phyloP scores from a whole-genome alignment of 2,888 invertebrate genomes.

The Lissonota sp. region DNA sequence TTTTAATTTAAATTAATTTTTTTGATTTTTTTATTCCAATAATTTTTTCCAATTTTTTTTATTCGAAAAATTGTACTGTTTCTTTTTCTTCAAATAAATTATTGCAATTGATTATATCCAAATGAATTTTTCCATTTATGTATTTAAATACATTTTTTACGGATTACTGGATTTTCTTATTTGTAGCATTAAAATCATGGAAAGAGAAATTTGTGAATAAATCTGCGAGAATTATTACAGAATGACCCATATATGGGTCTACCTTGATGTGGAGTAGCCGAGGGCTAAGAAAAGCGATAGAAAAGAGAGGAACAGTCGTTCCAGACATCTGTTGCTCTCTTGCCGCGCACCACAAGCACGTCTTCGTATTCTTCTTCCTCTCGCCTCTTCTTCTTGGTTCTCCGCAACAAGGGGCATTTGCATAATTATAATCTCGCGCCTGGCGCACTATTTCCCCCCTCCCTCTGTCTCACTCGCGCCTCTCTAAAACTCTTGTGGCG shows the following conservation, averaged over 20 bases:
- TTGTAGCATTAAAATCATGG: no score
- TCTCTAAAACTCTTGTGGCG: slow-evolving; percentile 69
- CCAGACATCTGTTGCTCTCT: slow-evolving; percentile 82
- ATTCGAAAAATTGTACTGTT: no score
- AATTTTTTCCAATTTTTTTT: no score
- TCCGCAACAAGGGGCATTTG: slow-evolving; percentile 81
- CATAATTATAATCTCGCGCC: slow-evolving; percentile 82
- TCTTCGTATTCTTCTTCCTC: slow-evolving; percentile 44
- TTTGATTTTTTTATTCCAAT: no score
- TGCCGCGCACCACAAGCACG: slow-evolving; percentile 56
- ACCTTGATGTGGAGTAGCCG: slow-evolving; percentile 52
- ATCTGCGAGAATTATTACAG: neutral
- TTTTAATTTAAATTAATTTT: no score
- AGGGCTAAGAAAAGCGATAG: slow-evolving; percentile 61
- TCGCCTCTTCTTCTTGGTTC: slow-evolving; percentile 55
- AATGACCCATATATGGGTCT: slow-evolving; percentile 44
- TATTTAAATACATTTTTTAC: no score
- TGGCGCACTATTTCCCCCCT: slow-evolving; percentile 55
- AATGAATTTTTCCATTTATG: no score
- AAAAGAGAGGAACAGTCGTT: slow-evolving; percentile 73
- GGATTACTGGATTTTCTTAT: no score
- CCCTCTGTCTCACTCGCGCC: slow-evolving; percentile 60
- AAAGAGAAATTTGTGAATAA: no score
- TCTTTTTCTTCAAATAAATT: no score
- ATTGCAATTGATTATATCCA: no score